Conservation (phyloP, 2,113 vertebrate species). For the Saimiri boliviensis region DNA sequence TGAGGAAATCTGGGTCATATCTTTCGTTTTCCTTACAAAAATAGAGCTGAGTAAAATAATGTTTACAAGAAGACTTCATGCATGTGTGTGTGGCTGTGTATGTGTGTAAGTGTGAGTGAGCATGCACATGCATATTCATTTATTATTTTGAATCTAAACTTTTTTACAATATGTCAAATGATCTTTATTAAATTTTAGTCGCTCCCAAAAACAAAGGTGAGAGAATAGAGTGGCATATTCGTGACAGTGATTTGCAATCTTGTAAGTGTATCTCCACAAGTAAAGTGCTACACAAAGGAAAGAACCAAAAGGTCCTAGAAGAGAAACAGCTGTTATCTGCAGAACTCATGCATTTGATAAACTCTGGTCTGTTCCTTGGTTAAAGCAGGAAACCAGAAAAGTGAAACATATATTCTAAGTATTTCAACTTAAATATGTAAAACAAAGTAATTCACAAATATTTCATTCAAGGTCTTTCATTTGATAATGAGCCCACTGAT, state of each 20-base stretch:
- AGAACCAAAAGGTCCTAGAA: neutral
- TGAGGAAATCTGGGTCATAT: neutral
- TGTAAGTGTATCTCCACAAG: neutral
- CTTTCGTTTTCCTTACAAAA: conserved; percentile 36
- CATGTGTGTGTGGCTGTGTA: neutral
- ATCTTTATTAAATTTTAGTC: neutral
- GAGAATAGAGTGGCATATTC: neutral
- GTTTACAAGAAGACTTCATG: neutral
- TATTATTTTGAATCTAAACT: neutral
- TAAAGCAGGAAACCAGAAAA: conserved; percentile 31
- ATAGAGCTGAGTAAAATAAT: neutral
- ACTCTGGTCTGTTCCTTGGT: neutral
- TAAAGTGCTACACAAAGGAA: neutral
- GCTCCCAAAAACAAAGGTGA: neutral
- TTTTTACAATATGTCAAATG: neutral
- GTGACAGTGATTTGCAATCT: neutral
- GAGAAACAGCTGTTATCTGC: neutral
- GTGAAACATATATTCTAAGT: neutral
- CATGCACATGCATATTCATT: neutral
- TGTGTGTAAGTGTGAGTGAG: neutral
- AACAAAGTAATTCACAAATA: neutral
- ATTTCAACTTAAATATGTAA: conserved; percentile 1
- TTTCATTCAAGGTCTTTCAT: neutral
- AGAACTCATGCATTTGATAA: neutral
- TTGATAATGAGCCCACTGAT: neutral